phyloP scores from a whole-genome alignment of 2,113 vertebrate genomes.

The Cnemophilus loriae region DNA sequence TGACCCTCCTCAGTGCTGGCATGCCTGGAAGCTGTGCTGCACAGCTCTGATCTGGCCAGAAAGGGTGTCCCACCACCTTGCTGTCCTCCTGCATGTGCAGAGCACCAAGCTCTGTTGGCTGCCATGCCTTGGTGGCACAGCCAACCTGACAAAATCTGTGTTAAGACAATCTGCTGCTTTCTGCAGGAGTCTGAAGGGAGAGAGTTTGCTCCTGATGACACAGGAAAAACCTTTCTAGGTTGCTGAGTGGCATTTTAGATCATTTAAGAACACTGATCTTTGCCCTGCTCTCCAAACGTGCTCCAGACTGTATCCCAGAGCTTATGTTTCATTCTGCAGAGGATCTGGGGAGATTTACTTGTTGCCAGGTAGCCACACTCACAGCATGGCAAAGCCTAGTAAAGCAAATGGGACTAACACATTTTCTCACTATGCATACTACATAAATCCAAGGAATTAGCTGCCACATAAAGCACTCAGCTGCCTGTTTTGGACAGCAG shows the following conservation, averaged over 20 bases:
- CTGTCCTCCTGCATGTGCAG: not conserved
- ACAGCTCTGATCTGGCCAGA: not conserved
- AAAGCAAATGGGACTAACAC: not conserved
- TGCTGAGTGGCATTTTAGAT: not conserved
- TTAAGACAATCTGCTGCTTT: not conserved
- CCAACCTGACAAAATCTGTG: not conserved
- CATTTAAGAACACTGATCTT: not conserved
- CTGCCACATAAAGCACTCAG: not conserved
- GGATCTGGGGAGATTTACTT: not conserved
- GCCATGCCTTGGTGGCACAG: not conserved
- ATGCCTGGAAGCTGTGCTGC: rapidly evolving
- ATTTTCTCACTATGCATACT: not conserved
- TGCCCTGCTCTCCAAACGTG: not conserved
- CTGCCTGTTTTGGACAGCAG: not conserved
- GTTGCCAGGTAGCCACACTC: not conserved
- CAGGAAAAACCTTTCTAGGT: not conserved
- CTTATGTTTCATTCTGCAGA: not conserved
- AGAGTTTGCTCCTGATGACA: not conserved
- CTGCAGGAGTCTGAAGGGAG: not conserved
- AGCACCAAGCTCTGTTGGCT: not conserved
- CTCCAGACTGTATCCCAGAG: not conserved
- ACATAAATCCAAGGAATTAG: not conserved
- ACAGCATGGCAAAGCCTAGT: not conserved
- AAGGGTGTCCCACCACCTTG: not conserved
- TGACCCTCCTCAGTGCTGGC: not conserved